Evolutionary conservation across 2,113 vertebrate genomes (phyloP).

Genomic region (Microcebus lehilahytsara): DNA sequence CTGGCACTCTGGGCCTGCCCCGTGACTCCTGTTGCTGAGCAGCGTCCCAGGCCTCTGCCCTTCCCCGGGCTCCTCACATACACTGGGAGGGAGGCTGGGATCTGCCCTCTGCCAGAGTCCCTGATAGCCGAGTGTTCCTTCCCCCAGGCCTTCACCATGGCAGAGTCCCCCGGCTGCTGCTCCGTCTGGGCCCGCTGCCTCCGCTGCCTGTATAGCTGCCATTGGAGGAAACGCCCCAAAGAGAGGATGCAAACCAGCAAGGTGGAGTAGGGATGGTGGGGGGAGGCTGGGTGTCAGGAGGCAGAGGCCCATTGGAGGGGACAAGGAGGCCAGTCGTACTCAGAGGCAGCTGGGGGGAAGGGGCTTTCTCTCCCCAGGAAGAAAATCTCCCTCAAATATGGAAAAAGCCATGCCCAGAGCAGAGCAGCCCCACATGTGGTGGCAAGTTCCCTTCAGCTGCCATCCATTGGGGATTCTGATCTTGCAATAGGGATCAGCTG

Average conservation of each 20-base stretch:
- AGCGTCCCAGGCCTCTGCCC: not conserved
- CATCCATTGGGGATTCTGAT: not conserved
- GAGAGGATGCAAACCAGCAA: conserved; percentile 79
- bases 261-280: conserved; percentile 65
- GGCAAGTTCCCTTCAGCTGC: not conserved
- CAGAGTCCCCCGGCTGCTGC: conserved; percentile 60
- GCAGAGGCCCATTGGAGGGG: not conserved
- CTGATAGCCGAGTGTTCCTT: not conserved
- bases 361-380: conserved; percentile 1
- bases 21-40: not conserved
- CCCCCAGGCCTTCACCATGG: conserved; percentile 70
- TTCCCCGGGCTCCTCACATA: not conserved
- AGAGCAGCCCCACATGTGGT: not conserved
- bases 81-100: not conserved
- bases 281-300: not conserved
- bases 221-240: conserved; percentile 77
- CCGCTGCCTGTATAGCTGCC: conserved; percentile 85
- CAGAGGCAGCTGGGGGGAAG: not conserved
- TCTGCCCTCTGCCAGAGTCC: conserved; percentile 19
- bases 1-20: not conserved
- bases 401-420: not conserved
- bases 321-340: not conserved
- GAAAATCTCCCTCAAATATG: not conserved
- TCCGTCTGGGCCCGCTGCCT: conserved; percentile 76
- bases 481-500: not conserved